phyloP scores from a whole-genome alignment of 2,113 vertebrate species.

The Anguilla japonica region DNA sequence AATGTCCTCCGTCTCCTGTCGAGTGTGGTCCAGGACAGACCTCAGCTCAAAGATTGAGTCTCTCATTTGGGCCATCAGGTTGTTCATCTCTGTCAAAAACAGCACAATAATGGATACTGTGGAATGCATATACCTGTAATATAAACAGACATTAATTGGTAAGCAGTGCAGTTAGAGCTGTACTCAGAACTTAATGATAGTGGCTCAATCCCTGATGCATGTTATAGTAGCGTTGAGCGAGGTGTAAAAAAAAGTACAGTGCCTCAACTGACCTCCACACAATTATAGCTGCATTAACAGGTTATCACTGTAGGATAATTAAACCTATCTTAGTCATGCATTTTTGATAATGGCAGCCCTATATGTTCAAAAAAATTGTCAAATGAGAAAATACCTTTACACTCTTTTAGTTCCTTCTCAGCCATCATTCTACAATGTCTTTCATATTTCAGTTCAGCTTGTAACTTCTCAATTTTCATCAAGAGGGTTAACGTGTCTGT shows the following conservation, averaged over 20 bases:
- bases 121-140: not conserved
- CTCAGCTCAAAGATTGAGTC: slow-evolving; percentile 65
- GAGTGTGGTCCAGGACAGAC: slow-evolving; percentile 62
- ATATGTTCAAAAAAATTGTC: not conserved
- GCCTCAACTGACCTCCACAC: not conserved
- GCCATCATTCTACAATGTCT: slow-evolving; percentile 66
- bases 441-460: slow-evolving; percentile 69
- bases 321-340: not conserved
- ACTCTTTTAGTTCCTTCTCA: slow-evolving; percentile 63
- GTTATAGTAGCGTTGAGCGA: not conserved
- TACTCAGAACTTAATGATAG: not conserved
- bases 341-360: not conserved
- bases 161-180: not conserved
- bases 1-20: slow-evolving; percentile 48
- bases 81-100: slow-evolving; percentile 64
- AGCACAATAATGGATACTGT: not conserved
- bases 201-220: not conserved
- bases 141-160: not conserved
- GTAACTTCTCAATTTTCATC: slow-evolving; percentile 70
- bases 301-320: no score
- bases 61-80: slow-evolving; percentile 70
- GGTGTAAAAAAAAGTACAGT: not conserved
- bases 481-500: slow-evolving; percentile 69
- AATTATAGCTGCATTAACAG: not conserved
- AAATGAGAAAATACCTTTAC: slow-evolving; percentile 57